A percentile compares a stretch with the other conserved stretches of the same genome.
Evolutionary conservation across 2,113 vertebrate genomes (phyloP).

Genomic region (Hippopotamus amphibius): DNA sequence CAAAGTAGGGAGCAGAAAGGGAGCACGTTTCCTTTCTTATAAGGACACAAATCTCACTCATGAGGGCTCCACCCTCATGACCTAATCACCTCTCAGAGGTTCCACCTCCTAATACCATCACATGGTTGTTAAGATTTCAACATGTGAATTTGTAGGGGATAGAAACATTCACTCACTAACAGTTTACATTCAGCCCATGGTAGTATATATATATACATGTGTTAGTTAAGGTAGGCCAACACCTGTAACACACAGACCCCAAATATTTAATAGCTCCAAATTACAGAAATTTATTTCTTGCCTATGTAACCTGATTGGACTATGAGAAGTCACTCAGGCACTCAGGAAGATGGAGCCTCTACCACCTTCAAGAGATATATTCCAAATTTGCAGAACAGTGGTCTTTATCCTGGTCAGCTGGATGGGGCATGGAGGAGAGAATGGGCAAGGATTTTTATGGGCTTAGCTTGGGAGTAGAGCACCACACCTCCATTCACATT

Average conservation of each 20-base stretch:
- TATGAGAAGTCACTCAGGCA: background rate
- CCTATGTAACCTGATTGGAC: background rate
- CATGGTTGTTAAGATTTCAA: background rate
- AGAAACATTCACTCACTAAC: background rate
- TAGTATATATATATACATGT: background rate
- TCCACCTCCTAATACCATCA: background rate
- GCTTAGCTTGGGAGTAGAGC: background rate
- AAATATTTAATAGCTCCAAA: background rate
- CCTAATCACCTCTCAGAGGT: background rate
- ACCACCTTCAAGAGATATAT: background rate
- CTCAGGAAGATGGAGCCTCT: background rate
- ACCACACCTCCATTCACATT: background rate
- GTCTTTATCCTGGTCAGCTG: background rate
- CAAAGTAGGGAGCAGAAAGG: background rate
- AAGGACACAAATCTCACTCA: background rate
- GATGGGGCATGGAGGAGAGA: no score
- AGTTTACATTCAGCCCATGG: background rate
- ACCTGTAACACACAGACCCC: background rate
- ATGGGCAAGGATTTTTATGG: background rate
- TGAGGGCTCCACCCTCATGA: background rate
- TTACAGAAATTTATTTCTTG: background rate
- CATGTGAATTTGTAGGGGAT: background rate
- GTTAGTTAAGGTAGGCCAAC: background rate
- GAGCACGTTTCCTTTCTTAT: background rate
- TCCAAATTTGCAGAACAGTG: background rate